Conservation (phyloP, 1,140 invertebrate species). For the Drosophila simulans region DNA sequence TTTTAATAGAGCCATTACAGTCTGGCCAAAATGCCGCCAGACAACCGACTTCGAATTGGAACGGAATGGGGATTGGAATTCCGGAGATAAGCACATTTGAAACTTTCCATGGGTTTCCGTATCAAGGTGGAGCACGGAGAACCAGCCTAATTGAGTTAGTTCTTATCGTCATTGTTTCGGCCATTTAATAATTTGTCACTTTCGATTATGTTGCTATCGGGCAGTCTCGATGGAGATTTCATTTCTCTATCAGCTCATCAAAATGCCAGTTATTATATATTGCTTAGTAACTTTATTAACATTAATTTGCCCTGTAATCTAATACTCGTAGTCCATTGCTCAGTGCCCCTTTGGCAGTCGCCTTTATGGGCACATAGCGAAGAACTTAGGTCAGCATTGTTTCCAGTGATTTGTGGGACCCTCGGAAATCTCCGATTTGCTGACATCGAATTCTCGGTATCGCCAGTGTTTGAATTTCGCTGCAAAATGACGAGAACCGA, state of each 20-base stretch:
- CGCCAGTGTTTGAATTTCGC: slow-evolving; percentile 11
- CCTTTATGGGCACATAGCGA: background rate
- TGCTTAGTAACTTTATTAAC: no score
- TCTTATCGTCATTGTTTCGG: slow-evolving; percentile 18
- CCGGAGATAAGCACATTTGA: slow-evolving; percentile 16
- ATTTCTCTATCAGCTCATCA: no score
- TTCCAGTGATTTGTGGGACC: background rate
- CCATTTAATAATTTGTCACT: slow-evolving; percentile 28
- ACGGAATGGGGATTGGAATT: slow-evolving; percentile 14
- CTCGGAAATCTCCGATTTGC: slow-evolving; percentile 11
- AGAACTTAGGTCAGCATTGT: slow-evolving; percentile 17
- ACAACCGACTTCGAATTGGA: background rate
- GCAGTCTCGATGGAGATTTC: background rate
- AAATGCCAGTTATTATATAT: no score
- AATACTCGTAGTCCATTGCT: background rate
- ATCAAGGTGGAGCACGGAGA: slow-evolving; percentile 1
- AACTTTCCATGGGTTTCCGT: slow-evolving; percentile 29
- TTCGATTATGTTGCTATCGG: slow-evolving; percentile 25
- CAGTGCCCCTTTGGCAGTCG: background rate
- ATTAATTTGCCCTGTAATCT: no score
- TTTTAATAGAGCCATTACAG: background rate
- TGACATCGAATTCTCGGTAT: slow-evolving; percentile 30
- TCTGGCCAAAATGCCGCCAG: slow-evolving; percentile 1
- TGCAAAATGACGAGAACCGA: slow-evolving; percentile 5
- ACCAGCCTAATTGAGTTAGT: slow-evolving; percentile 32